A percentile compares a stretch with the other conserved stretches of the same genome.
phyloP scores from a whole-genome alignment of 1,140 invertebrate genomes.

The Stenopsyche tienmushanensis region DNA sequence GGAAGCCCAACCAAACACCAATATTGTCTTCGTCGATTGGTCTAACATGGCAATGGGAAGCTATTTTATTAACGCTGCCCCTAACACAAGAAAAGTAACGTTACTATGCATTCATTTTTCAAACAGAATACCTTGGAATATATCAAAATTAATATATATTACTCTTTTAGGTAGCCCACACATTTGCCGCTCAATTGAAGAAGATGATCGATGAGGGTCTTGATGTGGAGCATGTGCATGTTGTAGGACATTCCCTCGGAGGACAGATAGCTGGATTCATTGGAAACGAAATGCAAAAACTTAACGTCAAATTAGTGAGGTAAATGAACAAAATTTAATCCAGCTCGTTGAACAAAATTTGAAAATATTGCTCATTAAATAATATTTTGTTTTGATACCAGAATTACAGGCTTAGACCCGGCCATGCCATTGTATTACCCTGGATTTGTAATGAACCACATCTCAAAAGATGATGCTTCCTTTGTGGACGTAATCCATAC shows the following conservation, averaged over 20 bases:
- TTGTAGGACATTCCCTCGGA: constrained; percentile 76
- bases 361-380: constrained; percentile 70
- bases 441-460: constrained; percentile 33
- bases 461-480: constrained; percentile 48
- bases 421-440: constrained; percentile 46
- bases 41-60: constrained; percentile 39
- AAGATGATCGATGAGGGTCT: constrained; percentile 47
- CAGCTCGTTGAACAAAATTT: constrained; percentile 51
- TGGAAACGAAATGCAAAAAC: constrained; percentile 52
- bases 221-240: constrained; percentile 57
- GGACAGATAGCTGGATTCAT: constrained; percentile 71
- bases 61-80: constrained; percentile 34
- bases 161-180: constrained; percentile 42
- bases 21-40: constrained; percentile 37
- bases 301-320: constrained; percentile 45
- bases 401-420: constrained; percentile 57
- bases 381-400: constrained; percentile 41
- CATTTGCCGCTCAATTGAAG: constrained; percentile 44
- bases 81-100: constrained; percentile 34
- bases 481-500: constrained; percentile 60
- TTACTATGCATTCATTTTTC: not conserved
- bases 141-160: not conserved
- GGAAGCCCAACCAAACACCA: constrained; percentile 24
- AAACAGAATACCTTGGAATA: not conserved
- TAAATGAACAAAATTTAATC: constrained; percentile 17